Evolutionary conservation across 2,113 vertebrate species (phyloP), one percentile per base, ranked within the genome.

Genomic region (Elanoides forficatus): DNA sequence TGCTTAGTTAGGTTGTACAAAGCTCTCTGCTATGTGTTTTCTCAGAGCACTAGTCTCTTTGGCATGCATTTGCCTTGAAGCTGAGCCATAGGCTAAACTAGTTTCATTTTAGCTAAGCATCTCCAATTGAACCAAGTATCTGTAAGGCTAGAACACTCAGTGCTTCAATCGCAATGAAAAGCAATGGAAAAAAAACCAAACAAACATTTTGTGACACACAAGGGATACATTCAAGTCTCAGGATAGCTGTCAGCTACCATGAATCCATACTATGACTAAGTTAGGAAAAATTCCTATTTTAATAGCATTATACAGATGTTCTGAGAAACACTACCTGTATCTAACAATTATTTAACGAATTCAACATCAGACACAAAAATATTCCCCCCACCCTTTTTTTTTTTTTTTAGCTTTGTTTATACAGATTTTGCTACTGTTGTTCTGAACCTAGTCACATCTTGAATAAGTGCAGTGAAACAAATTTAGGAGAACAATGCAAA

Each of bases 91-190:
- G 92, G 88, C 94, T 76, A 97, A 88, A 94, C 21, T 20, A 91
- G 55, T 96, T 97, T 94, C 66, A 53, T 93, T 93, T 97, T 72
- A 97, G 59, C 82, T 88, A 95, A 96, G 71, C 59, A 93, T 81
- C 84, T 95, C 82, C 56, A 62, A 92, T 29, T 42, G 78, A 94
- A 85, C 20, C 45, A 85, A 90, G 34, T 34, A 84, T 84, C 65
- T 95, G 50, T 86, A 74, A 97, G 81, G 95, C 96, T 87, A 93
- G 38, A 96, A 81, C 32, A 87, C 70, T 90, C 90, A 88, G 67
- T 73, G 6, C 6, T 80, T 92, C 80, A 91, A 84, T n/a, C 17
- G 23, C 76, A 94, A 13, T 45, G 32, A 86, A 93, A 96, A 82
- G 21, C 4, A 52, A 34, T 50, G 40, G 86, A 96, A 94, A 79